Base-by-base conservation (phyloP, 2,888 invertebrate species). In the Blera fallax region DNA sequence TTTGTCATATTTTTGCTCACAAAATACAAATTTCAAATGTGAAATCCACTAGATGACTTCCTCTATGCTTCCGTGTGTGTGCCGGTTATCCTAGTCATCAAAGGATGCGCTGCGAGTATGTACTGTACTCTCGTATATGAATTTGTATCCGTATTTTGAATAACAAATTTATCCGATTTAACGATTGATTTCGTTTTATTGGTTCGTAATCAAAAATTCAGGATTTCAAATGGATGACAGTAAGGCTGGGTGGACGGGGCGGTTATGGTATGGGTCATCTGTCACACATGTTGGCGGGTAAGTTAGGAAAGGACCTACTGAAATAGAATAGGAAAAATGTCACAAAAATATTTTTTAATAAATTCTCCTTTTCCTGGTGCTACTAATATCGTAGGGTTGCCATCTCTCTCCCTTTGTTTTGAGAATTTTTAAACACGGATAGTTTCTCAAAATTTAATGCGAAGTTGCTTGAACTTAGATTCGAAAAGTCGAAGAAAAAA, bases 141-240 rank as follows among this genome's bases (percentile, higher is more conserved):
- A 67, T 81, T 85, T 72, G 85, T 76, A 67, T 81, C 81, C 67
- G 85, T 76, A 81, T 84, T 82, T 83, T 87, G 79, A 84, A 87
- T 87, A 85, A 87, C 87, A 88, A 88, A 88, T 88, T 88, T 70
- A 87, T 83, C 85, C 87, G 88, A 88, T 88, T 88, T 88, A 80
- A 87, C 88, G 87, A 88, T 83, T 88, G 88, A 88, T 88, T 88
- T 88, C 87, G 79, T 88, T 88, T 88, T 88, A 88, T 88, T 87
- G 87, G 84, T 73, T 85, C 72, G 80, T 81, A 85, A 85, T 85
- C 85, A 85, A 77, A 85, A 85, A 81, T 85, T 85, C 85, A 67
- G 76, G 40, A 81, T 81, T 84, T 60, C 65, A 77, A 77, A 64
- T 45, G 72, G 72, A 29, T 72, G 70, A 70, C 77, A 69, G 34